Conservation (phyloP, 2,113 vertebrate species). For the Archocentrus centrarchus region DNA sequence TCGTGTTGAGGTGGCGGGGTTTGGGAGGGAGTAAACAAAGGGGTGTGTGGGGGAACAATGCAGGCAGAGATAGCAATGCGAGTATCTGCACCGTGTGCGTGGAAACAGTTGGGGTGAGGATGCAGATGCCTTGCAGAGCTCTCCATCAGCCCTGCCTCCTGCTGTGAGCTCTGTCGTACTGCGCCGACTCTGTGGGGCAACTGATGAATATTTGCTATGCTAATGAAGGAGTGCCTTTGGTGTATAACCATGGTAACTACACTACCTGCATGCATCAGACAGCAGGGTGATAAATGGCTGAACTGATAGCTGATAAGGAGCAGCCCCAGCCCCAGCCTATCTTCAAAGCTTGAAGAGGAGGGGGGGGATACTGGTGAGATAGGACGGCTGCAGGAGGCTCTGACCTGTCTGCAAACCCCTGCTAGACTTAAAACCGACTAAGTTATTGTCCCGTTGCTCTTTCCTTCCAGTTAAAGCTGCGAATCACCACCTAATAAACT, state of each 20-base stretch:
- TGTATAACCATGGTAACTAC: conserved; percentile 68
- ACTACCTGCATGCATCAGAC: conserved; percentile 57
- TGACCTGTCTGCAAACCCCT: conserved; percentile 53
- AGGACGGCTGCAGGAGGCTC: conserved; percentile 40
- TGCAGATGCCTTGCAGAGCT: conserved; percentile 39
- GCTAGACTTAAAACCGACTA: conserved; percentile 36
- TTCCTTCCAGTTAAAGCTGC: conserved; percentile 24
- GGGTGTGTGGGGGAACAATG: conserved; percentile 10
- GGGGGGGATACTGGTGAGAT: not conserved
- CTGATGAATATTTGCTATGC: conserved; percentile 72
- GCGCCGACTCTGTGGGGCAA: conserved; percentile 51
- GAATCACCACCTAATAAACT: conserved; percentile 29
- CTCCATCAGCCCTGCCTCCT: conserved; percentile 40
- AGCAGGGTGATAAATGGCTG: conserved; percentile 31
- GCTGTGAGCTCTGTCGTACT: conserved; percentile 55
- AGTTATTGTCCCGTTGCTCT: conserved; percentile 32
- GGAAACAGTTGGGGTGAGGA: conserved; percentile 47
- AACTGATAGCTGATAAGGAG: conserved; percentile 62
- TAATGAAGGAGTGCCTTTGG: conserved; percentile 61
- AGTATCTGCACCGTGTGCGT: conserved; percentile 52
- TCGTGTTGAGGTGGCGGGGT: not conserved
- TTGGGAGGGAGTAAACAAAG: conserved; percentile 27
- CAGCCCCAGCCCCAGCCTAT: conserved; percentile 33
- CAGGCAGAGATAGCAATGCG: conserved; percentile 37
- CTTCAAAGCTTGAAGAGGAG: conserved; percentile 59